These are phyloP conservation scores for Agonopterix arenella DNA, from an alignment of 2,888 invertebrate species.

Conservation along the genomic window DNA sequence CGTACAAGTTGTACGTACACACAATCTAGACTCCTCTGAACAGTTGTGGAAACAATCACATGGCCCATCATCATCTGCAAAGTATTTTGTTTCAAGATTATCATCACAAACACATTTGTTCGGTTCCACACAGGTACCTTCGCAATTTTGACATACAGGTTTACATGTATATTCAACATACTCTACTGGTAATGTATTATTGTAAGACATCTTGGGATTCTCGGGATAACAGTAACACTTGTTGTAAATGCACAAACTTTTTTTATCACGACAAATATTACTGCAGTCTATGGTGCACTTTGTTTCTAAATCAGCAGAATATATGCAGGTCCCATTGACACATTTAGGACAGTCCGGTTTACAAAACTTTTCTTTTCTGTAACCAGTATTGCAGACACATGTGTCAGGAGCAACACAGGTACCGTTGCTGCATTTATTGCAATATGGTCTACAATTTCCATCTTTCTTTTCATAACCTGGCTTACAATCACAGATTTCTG, in stretches of 20 bases:
- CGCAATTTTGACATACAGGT: conserved; percentile 19
- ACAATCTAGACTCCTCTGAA: conserved; percentile 5
- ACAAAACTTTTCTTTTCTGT: conserved; percentile 6
- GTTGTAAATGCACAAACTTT: background rate
- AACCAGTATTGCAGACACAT: conserved; percentile 31
- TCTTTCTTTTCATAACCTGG: conserved; percentile 13
- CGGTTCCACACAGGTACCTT: conserved; percentile 18
- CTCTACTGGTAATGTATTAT: background rate
- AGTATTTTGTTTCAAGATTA: conserved; percentile 5
- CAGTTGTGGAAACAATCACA: conserved; percentile 17
- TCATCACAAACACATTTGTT: conserved; percentile 16
- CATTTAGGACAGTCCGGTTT: background rate
- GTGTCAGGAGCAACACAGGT: conserved; percentile 30
- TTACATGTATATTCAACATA: conserved; percentile 8
- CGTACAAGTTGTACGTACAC: conserved; percentile 6
- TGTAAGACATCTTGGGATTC: conserved; percentile 18
- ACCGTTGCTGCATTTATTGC: conserved; percentile 11
- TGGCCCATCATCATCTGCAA: conserved; percentile 9
- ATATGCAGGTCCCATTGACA: conserved; percentile 8
- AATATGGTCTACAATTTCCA: conserved; percentile 10
- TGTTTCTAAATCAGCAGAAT: conserved; percentile 1
- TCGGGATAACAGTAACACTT: conserved; percentile 14
- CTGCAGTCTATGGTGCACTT: too few relatives aligned
- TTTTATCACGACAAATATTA: too few relatives aligned
- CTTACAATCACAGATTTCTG: conserved; percentile 26